A percentile compares a stretch with the other conserved stretches of the same genome.
phyloP scores from a whole-genome alignment of 2,888 invertebrate genomes.

The Heliothis peltigera region DNA sequence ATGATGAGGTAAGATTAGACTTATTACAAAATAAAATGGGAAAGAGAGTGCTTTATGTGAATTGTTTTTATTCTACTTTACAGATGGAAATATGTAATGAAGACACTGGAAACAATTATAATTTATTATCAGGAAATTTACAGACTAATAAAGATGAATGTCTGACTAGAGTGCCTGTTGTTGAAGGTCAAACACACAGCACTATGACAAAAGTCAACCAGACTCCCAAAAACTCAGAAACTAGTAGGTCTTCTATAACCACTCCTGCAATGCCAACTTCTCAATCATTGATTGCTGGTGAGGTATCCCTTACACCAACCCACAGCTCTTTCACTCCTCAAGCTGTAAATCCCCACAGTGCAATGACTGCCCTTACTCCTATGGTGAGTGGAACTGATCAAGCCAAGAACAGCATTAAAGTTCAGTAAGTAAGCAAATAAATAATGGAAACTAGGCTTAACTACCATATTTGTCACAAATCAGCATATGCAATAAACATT shows the following conservation, averaged over 20 bases:
- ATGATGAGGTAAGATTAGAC: constrained; percentile 41
- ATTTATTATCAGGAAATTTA: background rate
- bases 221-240: constrained; percentile 34
- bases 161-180: constrained; percentile 28
- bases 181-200: constrained; percentile 8
- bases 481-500: too few relatives aligned
- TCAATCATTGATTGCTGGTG: constrained; percentile 73
- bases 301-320: constrained; percentile 83
- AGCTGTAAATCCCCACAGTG: constrained; percentile 87
- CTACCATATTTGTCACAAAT: too few relatives aligned
- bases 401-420: constrained; percentile 90
- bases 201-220: constrained; percentile 12
- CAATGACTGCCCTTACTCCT: constrained; percentile 87
- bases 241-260: constrained; percentile 28
- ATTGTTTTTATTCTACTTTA: background rate
- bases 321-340: constrained; percentile 81
- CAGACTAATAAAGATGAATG: constrained; percentile 6
- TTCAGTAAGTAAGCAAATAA: constrained; percentile 86
- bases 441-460: too few relatives aligned
- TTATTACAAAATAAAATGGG: background rate
- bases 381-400: constrained; percentile 89
- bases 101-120: constrained; percentile 8
- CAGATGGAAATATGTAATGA: constrained; percentile 39
- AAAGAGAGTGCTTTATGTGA: background rate
- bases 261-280: constrained; percentile 56